Evolutionary conservation across 2,888 invertebrate genomes (phyloP), one percentile per base, ranked within the genome.

Genomic region (Rambutsinella grinnellia): DNA sequence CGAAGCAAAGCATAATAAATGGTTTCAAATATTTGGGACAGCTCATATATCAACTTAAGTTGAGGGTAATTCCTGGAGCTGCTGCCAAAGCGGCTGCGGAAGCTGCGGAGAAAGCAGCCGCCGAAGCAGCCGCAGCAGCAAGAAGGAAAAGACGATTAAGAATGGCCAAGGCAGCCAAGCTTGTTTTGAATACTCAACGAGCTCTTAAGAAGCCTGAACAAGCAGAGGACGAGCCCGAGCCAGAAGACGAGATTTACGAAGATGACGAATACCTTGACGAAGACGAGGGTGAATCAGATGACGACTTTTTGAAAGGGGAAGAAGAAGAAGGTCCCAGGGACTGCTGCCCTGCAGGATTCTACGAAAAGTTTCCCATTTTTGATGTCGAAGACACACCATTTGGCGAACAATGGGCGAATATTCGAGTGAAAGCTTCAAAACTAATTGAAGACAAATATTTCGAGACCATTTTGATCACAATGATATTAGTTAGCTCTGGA

Each of bases 401-500:
- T 53, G 97, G 97, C 93, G 94, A 95, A 87, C 94, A 94, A 84
- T 98, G 97, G 96, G 95, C 93, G 85, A 94, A 94, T 88, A 89
- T 96, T 82, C 91, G 98, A 86, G 92, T 94, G 86, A 95, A 96
- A 89, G 96, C 96, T 3, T n/a, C 53, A 53, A 53, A 93, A 88
- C 91, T 98, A 85, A 97, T 98, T 87, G 98, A 98, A 89, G 97
- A 99, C 89, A 97, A 97, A 88, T 99, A 98, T 90, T 99, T 99
- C 89, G 99, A 99, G 91, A 97, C 97, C 85, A 96, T 98, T 89
- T 97, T 98, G 88, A 98, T 99, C 87, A 94, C 95, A 86, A 96
- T 98, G 96, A 99, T 99, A 89, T 90, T 97, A 88, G 92, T 97
- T 87, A 97, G 97, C 91, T 97, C 97, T 90, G 90, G 97, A 89